These are phyloP conservation scores for Parascotia fuliginaria DNA, from an alignment of 2,888 invertebrate species.

Conservation along the genomic window DNA sequence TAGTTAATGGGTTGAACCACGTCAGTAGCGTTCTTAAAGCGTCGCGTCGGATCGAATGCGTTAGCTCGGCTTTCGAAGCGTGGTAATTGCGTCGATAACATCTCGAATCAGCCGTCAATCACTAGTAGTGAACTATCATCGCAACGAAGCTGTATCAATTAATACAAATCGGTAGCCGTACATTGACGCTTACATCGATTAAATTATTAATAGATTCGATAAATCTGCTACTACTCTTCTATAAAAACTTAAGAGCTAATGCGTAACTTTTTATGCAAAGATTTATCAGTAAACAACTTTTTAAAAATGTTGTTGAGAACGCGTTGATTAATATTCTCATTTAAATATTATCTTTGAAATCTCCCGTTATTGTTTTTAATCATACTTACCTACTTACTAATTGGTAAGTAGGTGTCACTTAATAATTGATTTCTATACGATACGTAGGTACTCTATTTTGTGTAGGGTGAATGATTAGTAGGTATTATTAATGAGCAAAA, in stretches of 20 bases:
- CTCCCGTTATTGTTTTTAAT: too few species aligned
- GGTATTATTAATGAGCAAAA: too few species aligned
- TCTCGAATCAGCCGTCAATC: conserved; percentile 83
- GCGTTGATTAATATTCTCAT: not conserved
- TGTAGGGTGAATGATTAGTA: too few species aligned
- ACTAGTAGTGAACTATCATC: conserved; percentile 75
- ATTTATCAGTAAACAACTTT: conserved; percentile 21
- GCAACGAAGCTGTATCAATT: conserved; percentile 76
- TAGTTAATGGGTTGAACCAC: not conserved
- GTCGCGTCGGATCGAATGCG: not conserved
- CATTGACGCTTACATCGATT: conserved; percentile 69
- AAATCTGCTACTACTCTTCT: conserved; percentile 61
- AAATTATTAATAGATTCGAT: conserved; percentile 77
- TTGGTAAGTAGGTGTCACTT: too few species aligned
- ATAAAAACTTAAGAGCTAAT: conserved; percentile 45
- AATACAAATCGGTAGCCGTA: conserved; percentile 80
- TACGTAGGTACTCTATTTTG: too few species aligned
- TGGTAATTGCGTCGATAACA: conserved; percentile 80
- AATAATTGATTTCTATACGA: too few species aligned
- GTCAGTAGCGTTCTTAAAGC: conserved; percentile 3
- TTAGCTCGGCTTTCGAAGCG: conserved; percentile 39
- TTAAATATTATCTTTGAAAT: too few species aligned
- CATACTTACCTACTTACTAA: too few species aligned
- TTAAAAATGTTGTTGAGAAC: not conserved
- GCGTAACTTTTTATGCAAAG: conserved; percentile 17